phyloP scores from a whole-genome alignment of 2,113 vertebrate genomes.

The Saimiri boliviensis region DNA sequence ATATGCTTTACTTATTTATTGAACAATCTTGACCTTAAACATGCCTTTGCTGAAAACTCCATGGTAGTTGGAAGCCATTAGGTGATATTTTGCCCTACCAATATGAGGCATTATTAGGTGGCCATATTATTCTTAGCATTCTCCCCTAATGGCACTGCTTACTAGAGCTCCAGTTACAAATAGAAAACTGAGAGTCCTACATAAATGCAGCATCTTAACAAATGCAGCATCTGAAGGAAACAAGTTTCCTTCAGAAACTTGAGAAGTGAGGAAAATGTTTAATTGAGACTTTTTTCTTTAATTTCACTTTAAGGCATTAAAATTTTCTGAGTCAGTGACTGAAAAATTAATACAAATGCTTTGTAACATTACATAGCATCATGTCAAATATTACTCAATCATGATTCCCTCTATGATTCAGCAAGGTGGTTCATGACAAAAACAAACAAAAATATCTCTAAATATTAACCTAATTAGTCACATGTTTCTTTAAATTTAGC shows the following conservation, averaged over 20 bases:
- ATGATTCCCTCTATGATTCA: not conserved
- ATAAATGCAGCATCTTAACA: not conserved
- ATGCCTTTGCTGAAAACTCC: not conserved
- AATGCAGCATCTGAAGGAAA: too few species aligned
- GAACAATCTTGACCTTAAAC: not conserved
- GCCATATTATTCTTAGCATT: not conserved
- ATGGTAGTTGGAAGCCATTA: too few species aligned
- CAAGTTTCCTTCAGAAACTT: not conserved
- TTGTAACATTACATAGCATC: not conserved
- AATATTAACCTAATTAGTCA: not conserved
- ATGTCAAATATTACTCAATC: constrained; percentile 6
- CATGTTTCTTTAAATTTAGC: not conserved
- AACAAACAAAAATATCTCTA: not conserved
- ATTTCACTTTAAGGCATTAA: not conserved
- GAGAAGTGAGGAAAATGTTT: not conserved
- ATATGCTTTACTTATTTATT: not conserved
- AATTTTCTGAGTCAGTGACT: not conserved
- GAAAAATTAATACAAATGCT: not conserved
- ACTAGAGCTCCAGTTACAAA: not conserved
- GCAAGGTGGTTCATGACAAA: not conserved
- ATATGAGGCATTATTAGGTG: not conserved
- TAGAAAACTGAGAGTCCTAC: not conserved
- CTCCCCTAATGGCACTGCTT: not conserved
- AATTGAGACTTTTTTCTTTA: not conserved
- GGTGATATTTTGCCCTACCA: not conserved